Base-by-base conservation (phyloP, 2,888 invertebrate genomes). In the Morpho deidamia region DNA sequence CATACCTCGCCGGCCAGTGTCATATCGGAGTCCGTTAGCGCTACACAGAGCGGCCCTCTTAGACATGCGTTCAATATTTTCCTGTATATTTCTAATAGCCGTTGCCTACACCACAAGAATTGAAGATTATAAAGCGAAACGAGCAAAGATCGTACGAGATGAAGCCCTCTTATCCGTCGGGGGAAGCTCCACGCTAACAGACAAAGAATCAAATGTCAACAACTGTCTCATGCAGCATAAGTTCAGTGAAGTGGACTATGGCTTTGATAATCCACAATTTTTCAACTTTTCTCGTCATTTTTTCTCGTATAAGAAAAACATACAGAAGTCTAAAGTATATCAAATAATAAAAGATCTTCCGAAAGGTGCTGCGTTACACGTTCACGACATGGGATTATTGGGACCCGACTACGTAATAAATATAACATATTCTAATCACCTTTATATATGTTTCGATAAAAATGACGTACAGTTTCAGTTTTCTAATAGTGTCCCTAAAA, bases 351-450 rank as follows among this genome's bases (percentile, higher is more conserved):
- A 90, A 58, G 78, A 77, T 37, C 91, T 96, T 90, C 96, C 96
- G 0, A 96, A 96, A 80, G 96, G 95, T 4, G 93, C 91, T 0
- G 92, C 92, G 0, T 74, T 95, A 10, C 95, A 95, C 71, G 86
- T 92, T 0, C 95, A 95, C 68, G 92, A 94, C 60, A 91, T 92
- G 55, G 93, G 93, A 0, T 78, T 93, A 0, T 86, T 91, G 12
- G 92, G 92, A 7, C 83, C 91, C 0, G 92, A 93, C 58, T 94
- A 91, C 61, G 64, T 94, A 0, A 70, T 94, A 39, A 90, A 93
- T 41, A 67, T 95, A 33, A 94, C 94, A 0, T 93, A 93, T 61
- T 83, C 87, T 57, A 90, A 91, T 0, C 67, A 93, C 69, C 75
- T 95, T 0, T 93, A 92, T 64, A 83, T 90, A 1, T 92, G 92